phyloP scores from a whole-genome alignment of 35 echinoderm and acorn worm species.

The Ophioderma brevispina region DNA sequence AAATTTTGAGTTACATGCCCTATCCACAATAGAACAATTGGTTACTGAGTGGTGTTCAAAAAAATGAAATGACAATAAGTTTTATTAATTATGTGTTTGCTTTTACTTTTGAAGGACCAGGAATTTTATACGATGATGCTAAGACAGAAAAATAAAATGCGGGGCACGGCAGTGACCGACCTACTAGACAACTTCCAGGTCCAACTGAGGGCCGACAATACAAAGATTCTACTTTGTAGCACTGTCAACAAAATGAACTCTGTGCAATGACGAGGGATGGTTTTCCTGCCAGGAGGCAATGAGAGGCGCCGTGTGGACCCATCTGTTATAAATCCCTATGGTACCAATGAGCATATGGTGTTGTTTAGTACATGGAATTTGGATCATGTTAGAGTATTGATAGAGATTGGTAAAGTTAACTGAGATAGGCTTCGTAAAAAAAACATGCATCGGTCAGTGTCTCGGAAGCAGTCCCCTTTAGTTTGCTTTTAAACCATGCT shows the following conservation, averaged over 20 bases:
- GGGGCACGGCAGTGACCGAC: not conserved
- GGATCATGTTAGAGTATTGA: conserved; percentile 64
- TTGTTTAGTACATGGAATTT: conserved; percentile 57
- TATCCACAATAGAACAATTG: too few species aligned
- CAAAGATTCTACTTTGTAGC: conserved; percentile 34
- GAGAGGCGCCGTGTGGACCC: not conserved
- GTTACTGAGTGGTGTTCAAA: too few species aligned
- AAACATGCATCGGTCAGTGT: too few species aligned
- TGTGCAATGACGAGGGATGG: conserved; percentile 37
- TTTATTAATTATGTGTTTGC: not conserved
- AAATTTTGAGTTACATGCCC: too few species aligned
- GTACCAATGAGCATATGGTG: conserved; percentile 25
- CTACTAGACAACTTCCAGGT: not conserved
- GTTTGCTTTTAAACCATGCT: too few species aligned
- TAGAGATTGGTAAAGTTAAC: too few species aligned
- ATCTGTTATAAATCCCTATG: conserved; percentile 42
- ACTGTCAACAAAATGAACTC: not conserved
- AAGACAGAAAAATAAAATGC: not conserved
- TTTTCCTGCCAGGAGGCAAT: conserved; percentile 26
- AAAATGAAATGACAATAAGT: too few species aligned
- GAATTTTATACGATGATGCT: not conserved
- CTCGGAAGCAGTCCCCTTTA: too few species aligned
- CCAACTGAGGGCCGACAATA: conserved; percentile 9
- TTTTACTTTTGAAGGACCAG: not conserved
- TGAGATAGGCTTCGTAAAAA: too few species aligned